Base-by-base conservation (phyloP, 2,797 vertebrate genomes). In the Sebastes taczanowskii region DNA sequence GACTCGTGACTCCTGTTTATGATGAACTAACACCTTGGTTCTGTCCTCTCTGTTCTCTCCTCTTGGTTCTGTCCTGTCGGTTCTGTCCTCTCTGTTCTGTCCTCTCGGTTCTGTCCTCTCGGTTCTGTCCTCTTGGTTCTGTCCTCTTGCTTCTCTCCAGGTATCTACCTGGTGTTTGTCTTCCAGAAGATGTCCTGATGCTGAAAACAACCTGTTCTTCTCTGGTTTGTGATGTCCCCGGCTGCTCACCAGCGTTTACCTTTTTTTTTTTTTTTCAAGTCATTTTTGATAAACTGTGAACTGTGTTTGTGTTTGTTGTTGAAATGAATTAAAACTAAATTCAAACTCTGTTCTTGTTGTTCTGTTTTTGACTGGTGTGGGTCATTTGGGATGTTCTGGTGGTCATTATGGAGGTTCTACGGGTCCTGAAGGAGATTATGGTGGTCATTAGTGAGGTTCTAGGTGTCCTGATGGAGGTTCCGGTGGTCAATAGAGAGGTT, bases 141-240 rank as follows among this genome's bases (percentile, higher is more conserved):
- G 16, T n/a, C 20, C 30, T 34, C 6, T 62, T n/a, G 3, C 4
- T 63, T 35, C 6, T 42, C 4, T 92, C 6, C 85, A 99, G 98
- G 98, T 93, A 96, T 99, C 93, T 99, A 99, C 93, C 93, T 99
- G 96, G 96, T 99, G 75, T 99, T 97, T 91, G 97, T 97, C 46
- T 99, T 99, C 84, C 97, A 99, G 95, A 99, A 99, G 89, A 97
- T 96, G 82, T 89, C 91, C 64, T 95, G 89, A 92, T 74, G 25
- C 29, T 61, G 63, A 18, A 35, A 16, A 64, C 34, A 64, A 23
- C 10, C 55, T 5, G 6, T 11, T 20, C 7, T 8, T 22, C 29
- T 34, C n/a, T 34, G 60, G 11, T 62, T 60, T 35, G n/a, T 25
- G 11, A 63, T 7, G 20, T 35, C 60, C 0, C 6, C 11, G n/a